phyloP scores from a whole-genome alignment of 2,888 invertebrate genomes.

The Andrena fulva region DNA sequence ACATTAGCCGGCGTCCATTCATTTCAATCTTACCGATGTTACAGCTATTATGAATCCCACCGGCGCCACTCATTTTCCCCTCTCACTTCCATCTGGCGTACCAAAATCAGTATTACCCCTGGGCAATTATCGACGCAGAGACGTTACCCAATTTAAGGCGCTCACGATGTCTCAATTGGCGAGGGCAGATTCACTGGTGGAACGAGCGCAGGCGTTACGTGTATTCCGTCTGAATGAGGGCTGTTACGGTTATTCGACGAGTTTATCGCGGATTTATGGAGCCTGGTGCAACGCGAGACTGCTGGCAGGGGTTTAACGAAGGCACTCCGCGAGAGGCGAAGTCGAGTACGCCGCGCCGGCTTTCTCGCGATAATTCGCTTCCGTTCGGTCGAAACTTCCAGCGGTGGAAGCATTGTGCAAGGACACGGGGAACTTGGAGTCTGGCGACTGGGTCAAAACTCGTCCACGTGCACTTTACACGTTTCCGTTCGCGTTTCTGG shows the following conservation, averaged over 20 bases:
- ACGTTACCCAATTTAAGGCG: not conserved
- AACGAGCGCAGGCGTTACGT: not conserved
- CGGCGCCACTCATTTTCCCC: not conserved
- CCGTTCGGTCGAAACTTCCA: slow-evolving; percentile 63
- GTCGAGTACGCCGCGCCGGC: slow-evolving; percentile 34
- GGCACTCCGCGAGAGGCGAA: slow-evolving; percentile 33
- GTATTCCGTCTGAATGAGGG: slow-evolving; percentile 10
- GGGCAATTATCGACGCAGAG: not conserved
- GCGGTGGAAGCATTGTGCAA: slow-evolving; percentile 50
- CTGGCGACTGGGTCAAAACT: slow-evolving; percentile 42
- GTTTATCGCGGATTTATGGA: slow-evolving; percentile 54
- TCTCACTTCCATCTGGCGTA: not conserved
- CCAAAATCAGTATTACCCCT: not conserved
- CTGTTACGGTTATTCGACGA: slow-evolving; percentile 33
- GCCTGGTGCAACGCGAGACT: not conserved
- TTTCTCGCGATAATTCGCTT: slow-evolving; percentile 64
- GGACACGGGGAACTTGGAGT: slow-evolving; percentile 33
- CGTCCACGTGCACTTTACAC: slow-evolving; percentile 36
- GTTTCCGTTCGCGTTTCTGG: slow-evolving; percentile 49
- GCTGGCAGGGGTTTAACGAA: slow-evolving; percentile 28
- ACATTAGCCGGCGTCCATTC: slow-evolving; percentile 16
- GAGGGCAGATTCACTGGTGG: not conserved
- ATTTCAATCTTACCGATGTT: not conserved
- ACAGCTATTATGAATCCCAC: not conserved
- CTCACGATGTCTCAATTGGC: not conserved